Base-by-base conservation (phyloP, 2,797 vertebrate species). In the Leptodactylus fallax region DNA sequence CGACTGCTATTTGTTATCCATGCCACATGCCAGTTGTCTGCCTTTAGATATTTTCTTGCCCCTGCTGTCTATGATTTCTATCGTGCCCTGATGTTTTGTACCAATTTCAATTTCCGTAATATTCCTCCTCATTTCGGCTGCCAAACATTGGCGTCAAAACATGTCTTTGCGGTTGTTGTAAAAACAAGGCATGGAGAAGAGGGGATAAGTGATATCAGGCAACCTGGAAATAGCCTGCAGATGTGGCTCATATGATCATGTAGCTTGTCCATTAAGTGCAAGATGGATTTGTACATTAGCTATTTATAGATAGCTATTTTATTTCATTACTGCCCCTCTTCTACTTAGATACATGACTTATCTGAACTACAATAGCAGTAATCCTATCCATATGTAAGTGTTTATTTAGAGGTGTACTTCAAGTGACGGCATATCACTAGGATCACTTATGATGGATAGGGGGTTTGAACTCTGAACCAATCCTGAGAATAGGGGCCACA, bases 241-340 rank as follows among this genome's bases (percentile, higher is more conserved):
- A 79, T 67, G 12, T 19, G 45, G 0, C n/a, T 56, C 60, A 16
- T 49, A 55, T 69, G 49, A 55, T 77, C 51, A 16, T 65, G 23
- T 21, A n/a, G 19, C 21, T 71, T 60, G 8, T 72, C 55, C 58
- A 63, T 81, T 63, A 45, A n/a, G 60, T 25, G 7, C 19, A 49
- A 0, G 14, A 81, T 81, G 72, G 45, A 78, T 78, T 51, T 78
- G 56, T 63, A 45, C 36, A 76, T 85, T 85, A 47, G 45, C 21
- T 77, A 77, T 85, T 85, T 27, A 77, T 85, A 84, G 27, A 23
- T 12, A 23, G 12, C 14, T 45, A 56, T 83, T 49, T 27, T 47
- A 71, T 83, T 72, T 45, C 67, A 83, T n/a, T 21, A n/a, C 51
- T n/a, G 25, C 13, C 23, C 11, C 3, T n/a, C 49, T 58, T 83